phyloP scores from a whole-genome alignment of 2,797 vertebrate genomes.

The Carcharodon carcharias region DNA sequence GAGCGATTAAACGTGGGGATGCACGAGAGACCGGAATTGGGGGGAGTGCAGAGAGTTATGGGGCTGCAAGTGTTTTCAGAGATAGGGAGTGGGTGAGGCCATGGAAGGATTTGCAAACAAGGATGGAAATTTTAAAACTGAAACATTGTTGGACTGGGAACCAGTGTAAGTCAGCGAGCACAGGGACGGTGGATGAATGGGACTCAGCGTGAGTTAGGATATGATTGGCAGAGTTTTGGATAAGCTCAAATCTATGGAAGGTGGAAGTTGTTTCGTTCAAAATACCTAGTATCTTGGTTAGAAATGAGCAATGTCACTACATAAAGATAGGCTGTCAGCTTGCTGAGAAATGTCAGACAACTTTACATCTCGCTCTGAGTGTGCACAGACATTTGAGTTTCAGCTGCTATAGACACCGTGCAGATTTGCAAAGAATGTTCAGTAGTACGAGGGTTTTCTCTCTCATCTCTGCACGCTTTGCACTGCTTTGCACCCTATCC shows the following conservation, averaged over 20 bases:
- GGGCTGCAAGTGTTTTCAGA: neutral
- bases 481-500: neutral
- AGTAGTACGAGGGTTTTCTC: too few relatives aligned
- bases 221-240: too few relatives aligned
- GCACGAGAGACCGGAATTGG: too few relatives aligned
- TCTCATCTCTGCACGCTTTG: neutral
- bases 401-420: neutral
- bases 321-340: neutral
- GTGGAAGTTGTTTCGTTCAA: neutral
- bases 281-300: neutral
- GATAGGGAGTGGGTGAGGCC: neutral
- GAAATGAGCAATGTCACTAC: neutral
- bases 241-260: too few relatives aligned
- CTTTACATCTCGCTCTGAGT: neutral
- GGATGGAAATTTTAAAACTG: neutral
- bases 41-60: neutral
- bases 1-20: too few relatives aligned
- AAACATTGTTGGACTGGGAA: neutral
- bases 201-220: neutral
- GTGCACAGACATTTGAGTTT: too few relatives aligned
- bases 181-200: neutral
- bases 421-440: neutral
- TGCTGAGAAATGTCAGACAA: neutral
- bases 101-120: neutral
- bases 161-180: neutral